Evolutionary conservation across 1,140 invertebrate species (phyloP).

Genomic region (Drosophila miranda): DNA sequence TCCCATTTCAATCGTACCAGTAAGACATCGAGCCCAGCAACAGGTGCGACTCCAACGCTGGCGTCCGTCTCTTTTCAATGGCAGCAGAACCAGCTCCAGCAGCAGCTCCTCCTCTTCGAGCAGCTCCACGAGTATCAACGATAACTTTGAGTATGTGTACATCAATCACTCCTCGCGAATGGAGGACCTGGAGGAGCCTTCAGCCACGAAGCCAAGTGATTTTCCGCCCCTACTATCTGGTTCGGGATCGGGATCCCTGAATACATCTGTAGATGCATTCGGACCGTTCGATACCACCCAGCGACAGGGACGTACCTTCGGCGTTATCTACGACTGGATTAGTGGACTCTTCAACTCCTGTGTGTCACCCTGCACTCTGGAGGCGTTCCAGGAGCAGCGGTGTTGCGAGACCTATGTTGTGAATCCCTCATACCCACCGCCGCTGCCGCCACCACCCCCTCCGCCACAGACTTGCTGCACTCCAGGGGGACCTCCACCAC

Average conservation of each 20-base stretch:
- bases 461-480: no score
- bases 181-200: constrained; percentile 44
- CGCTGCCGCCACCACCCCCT: constrained; percentile 9
- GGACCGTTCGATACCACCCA: constrained; percentile 46
- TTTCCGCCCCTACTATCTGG: background rate
- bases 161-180: constrained; percentile 47
- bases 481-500: constrained; percentile 3
- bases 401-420: constrained; percentile 67
- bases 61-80: constrained; percentile 17
- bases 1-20: constrained; percentile 10
- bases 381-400: constrained; percentile 64
- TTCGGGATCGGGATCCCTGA: background rate
- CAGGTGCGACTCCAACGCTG: constrained; percentile 49
- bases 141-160: constrained; percentile 44
- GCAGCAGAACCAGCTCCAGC: background rate
- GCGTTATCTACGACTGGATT: constrained; percentile 63
- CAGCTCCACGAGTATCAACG: constrained; percentile 20
- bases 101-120: constrained; percentile 1
- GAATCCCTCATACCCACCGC: constrained; percentile 7
- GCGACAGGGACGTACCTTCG: constrained; percentile 66
- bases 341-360: constrained; percentile 55
- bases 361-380: constrained; percentile 66
- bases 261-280: constrained; percentile 63
- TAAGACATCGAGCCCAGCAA: constrained; percentile 50
- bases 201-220: background rate